phyloP scores from a whole-genome alignment of 2,113 vertebrate genomes.

The Bostrychus sinensis region DNA sequence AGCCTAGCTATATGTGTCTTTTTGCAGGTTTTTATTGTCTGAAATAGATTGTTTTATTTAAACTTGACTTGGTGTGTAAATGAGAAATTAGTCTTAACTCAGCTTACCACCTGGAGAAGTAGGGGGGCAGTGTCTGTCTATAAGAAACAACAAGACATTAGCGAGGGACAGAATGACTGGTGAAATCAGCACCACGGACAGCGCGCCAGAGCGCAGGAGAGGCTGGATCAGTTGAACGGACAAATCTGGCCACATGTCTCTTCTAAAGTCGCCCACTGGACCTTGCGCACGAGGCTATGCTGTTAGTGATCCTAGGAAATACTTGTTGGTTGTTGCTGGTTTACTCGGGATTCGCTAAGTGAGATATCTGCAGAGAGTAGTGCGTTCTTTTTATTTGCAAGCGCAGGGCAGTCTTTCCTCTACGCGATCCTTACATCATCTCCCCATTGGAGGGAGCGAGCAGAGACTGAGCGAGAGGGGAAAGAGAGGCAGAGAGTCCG shows the following conservation, averaged over 20 bases:
- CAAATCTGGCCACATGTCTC: slow-evolving; percentile 29
- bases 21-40: too few relatives aligned
- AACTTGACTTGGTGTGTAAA: neutral
- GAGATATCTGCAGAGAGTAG: slow-evolving; percentile 33
- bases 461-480: slow-evolving; percentile 21
- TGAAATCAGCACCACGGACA: slow-evolving; percentile 70
- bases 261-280: slow-evolving; percentile 32
- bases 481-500: slow-evolving; percentile 34
- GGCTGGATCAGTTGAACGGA: slow-evolving; percentile 34
- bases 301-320: slow-evolving; percentile 3
- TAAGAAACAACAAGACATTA: slow-evolving; percentile 36
- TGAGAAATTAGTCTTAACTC: slow-evolving; percentile 10
- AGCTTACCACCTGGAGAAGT: slow-evolving; percentile 44
- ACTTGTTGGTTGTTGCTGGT: slow-evolving; percentile 7
- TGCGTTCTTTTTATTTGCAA: slow-evolving; percentile 17
- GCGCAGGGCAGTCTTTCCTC: slow-evolving; percentile 32
- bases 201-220: slow-evolving; percentile 43
- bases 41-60: neutral
- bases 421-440: slow-evolving; percentile 69
- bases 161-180: slow-evolving; percentile 21
- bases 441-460: slow-evolving; percentile 45
- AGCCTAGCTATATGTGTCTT: too few relatives aligned
- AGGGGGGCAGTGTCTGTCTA: slow-evolving; percentile 68
- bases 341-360: slow-evolving; percentile 8
- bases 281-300: neutral